Percentiles rank a stretch among this genome's conserved stretches.
phyloP scores from a whole-genome alignment of 2,888 invertebrate species.

The Lissocephala sabroskyi region DNA sequence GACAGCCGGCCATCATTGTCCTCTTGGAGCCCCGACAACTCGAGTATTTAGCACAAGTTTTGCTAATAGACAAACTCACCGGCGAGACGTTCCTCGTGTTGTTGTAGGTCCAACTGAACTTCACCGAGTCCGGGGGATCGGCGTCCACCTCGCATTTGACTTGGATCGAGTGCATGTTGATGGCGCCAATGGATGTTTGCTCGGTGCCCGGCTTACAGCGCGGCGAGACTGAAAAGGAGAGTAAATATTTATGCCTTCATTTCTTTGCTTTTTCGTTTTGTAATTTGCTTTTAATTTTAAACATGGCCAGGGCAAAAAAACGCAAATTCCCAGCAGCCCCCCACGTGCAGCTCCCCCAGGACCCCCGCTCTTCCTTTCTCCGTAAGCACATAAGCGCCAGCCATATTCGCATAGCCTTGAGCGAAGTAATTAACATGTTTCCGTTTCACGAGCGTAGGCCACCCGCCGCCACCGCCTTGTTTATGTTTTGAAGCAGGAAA shows the following conservation, averaged over 20 bases:
- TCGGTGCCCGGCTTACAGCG: constrained; percentile 83
- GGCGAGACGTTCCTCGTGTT: constrained; percentile 84
- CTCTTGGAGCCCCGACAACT: neutral
- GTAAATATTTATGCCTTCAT: no score
- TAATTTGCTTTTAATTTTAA: constrained; percentile 15
- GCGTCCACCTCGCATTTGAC: constrained; percentile 88
- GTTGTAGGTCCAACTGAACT: constrained; percentile 90
- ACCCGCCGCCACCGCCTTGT: constrained; percentile 10
- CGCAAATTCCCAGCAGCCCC: neutral
- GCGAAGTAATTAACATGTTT: constrained; percentile 69
- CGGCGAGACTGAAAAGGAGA: constrained; percentile 78
- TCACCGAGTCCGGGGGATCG: constrained; percentile 79
- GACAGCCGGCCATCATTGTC: constrained; percentile 11
- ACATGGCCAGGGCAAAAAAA: constrained; percentile 8
- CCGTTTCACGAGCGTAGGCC: constrained; percentile 50
- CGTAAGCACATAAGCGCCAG: constrained; percentile 25
- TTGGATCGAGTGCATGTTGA: constrained; percentile 81
- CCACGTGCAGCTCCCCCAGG: constrained; percentile 1
- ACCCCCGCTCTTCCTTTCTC: no score
- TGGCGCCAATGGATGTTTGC: constrained; percentile 80
- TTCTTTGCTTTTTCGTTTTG: no score
- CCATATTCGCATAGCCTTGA: constrained; percentile 55
- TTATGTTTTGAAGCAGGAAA: constrained; percentile 33
- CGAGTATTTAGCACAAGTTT: constrained; percentile 57
- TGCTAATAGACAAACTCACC: constrained; percentile 72